A percentile compares a stretch with the other conserved stretches of the same genome.
These are phyloP conservation scores for Syngnathoides biaculeatus DNA, from an alignment of 2,113 vertebrate species.

Conservation along the genomic window DNA sequence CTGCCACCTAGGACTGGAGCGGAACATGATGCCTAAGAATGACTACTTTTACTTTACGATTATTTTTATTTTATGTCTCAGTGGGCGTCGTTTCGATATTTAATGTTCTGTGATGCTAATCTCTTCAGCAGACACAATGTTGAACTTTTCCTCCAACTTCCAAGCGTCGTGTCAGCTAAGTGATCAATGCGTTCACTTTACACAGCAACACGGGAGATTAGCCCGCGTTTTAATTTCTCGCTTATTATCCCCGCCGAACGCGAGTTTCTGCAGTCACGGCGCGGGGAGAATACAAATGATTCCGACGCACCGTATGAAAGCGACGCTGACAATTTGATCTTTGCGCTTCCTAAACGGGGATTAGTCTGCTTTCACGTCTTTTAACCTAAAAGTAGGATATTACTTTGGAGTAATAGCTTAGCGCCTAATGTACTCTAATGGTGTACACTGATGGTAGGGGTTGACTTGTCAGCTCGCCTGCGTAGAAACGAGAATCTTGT, in stretches of 20 bases:
- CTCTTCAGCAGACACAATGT: neutral
- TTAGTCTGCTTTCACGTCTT: neutral
- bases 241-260: neutral
- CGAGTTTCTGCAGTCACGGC: neutral
- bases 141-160: neutral
- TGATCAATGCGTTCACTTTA: slow-evolving; percentile 11
- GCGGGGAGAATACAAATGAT: neutral
- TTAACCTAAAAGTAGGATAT: slow-evolving; percentile 25
- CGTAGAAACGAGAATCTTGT: slow-evolving; percentile 43
- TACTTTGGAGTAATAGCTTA: neutral
- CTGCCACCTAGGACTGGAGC: too few species aligned
- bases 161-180: slow-evolving; percentile 4
- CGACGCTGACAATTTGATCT: neutral
- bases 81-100: neutral
- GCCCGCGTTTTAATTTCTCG: slow-evolving; percentile 10
- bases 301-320: neutral
- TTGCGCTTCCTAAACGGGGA: slow-evolving; percentile 1
- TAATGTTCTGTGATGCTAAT: neutral
- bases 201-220: neutral
- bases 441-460: slow-evolving; percentile 31
- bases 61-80: slow-evolving; percentile 33
- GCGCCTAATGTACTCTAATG: slow-evolving; percentile 12
- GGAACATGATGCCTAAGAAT: slow-evolving; percentile 15
- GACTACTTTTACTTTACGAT: slow-evolving; percentile 28
- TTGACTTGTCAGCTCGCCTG: slow-evolving; percentile 29